Evolutionary conservation across 2,797 vertebrate genomes (phyloP).

Genomic region (Muraenolepis orangiensis): DNA sequence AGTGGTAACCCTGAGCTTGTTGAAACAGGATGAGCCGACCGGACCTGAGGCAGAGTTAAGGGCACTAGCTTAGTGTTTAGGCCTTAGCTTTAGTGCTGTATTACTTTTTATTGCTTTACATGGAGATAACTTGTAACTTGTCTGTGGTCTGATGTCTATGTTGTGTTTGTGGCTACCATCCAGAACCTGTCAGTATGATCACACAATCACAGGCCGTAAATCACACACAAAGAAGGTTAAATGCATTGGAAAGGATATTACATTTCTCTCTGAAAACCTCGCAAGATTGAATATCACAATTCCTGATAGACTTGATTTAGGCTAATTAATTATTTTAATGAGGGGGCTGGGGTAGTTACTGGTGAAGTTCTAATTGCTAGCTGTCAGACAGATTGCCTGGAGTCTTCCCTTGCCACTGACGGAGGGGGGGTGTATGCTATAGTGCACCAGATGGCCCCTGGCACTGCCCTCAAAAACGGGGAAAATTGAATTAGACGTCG

Average conservation of each 20-base stretch:
- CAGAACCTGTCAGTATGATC: neutral
- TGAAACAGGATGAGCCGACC: no score
- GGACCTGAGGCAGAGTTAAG: no score
- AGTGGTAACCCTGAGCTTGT: no score
- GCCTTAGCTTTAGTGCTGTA: no score
- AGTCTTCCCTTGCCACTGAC: constrained; percentile 46
- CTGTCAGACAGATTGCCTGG: constrained; percentile 64
- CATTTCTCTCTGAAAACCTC: constrained; percentile 32
- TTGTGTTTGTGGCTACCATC: neutral
- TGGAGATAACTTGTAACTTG: neutral
- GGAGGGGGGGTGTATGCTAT: constrained; percentile 27
- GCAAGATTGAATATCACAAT: constrained; percentile 47
- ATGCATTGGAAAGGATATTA: neutral
- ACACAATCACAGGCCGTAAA: neutral
- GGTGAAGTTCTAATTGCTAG: constrained; percentile 71
- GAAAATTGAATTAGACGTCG: constrained; percentile 58
- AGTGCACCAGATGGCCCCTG: constrained; percentile 37
- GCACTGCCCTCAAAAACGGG: constrained; percentile 66
- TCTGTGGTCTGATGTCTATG: no score
- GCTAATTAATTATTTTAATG: constrained; percentile 73
- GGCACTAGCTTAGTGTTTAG: no score
- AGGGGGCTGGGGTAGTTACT: constrained; percentile 74
- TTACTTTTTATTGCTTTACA: neutral
- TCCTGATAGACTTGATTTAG: constrained; percentile 70
- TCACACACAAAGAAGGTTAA: neutral